Evolutionary conservation across 2,797 vertebrate genomes (phyloP), one percentile per base, ranked within the genome.

Genomic region (Poeciliopsis gracilis): DNA sequence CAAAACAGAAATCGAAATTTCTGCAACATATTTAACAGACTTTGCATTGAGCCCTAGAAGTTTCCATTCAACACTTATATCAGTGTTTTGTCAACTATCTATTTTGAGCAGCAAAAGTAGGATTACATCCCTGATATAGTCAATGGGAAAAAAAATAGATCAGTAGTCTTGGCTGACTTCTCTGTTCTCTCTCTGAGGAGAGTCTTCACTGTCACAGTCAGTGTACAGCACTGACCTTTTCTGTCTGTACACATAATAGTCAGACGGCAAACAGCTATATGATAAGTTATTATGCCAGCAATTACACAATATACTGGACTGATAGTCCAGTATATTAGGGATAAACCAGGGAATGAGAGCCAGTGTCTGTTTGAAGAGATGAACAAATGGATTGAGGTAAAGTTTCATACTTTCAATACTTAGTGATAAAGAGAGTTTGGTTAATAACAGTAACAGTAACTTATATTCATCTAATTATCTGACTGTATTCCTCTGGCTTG

Each of bases 311-410:
- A 25, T 59, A n/a, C 75, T 78, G 75, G 80, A 49, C 13, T 59
- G 69, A 61, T 72, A 82, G 85, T 76, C 73, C n/a, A n/a, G n/a
- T n/a, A n/a, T n/a, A 79, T 53, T 6, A 4, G 67, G 71, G 77
- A 81, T 86, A 87, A 89, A 88, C 86, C 81, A 69, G 78, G 57
- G 83, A 86, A 82, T 15, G 1, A 80, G 63, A 78, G 55, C 36
- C 77, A 47, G 0, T 38, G 53, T 59, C 10, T 25, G 45, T 63
- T 25, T 36, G 23, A 6, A 25, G 76, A 71, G 10, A 47, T 20
- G 23, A 51, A 74, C 36, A 33, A 18, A 36, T 28, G 16, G 33
- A 63, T 10, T 36, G 16, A 38, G 18, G 38, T 23, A 23, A 41
- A 25, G 3, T 69, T 23, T 4, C 10, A 38, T 67, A 67, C 23